Conservation (phyloP, 2,113 vertebrate genomes). For the Neogale vison region DNA sequence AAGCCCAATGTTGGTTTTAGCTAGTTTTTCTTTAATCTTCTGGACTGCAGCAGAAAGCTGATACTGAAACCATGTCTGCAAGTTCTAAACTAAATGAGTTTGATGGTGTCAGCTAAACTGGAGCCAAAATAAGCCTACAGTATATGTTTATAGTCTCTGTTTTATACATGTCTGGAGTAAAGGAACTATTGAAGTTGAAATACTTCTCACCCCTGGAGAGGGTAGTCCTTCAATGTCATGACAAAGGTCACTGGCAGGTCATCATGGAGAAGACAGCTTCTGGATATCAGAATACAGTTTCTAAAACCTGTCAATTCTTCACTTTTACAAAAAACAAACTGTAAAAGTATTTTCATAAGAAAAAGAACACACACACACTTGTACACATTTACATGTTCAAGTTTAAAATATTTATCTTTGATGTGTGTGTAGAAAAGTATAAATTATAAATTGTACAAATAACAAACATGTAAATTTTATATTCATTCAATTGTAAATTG, state of each 20-base stretch:
- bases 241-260: slow-evolving; percentile 82
- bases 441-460: not conserved
- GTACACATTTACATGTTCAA: not conserved
- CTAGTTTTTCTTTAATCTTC: slow-evolving; percentile 56
- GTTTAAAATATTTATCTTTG: slow-evolving; percentile 11
- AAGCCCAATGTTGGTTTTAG: slow-evolving; percentile 53
- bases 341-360: slow-evolving; percentile 52
- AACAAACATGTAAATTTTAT: not conserved
- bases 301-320: slow-evolving; percentile 46
- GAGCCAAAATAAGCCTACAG: slow-evolving; percentile 80
- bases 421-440: not conserved
- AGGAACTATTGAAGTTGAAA: slow-evolving; percentile 80
- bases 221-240: slow-evolving; percentile 83
- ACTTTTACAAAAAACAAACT: slow-evolving; percentile 56
- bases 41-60: slow-evolving; percentile 51
- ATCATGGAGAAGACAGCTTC: slow-evolving; percentile 67
- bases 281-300: slow-evolving; percentile 54
- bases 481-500: not conserved
- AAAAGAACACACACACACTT: not conserved
- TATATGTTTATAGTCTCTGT: slow-evolving; percentile 83
- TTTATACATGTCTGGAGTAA: slow-evolving; percentile 83
- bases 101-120: slow-evolving; percentile 78
- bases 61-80: slow-evolving; percentile 71
- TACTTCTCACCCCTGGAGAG: slow-evolving; percentile 80
- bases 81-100: slow-evolving; percentile 77